Evolutionary conservation across 2,797 vertebrate species (phyloP).

Genomic region (Phalloptychus januarius): DNA sequence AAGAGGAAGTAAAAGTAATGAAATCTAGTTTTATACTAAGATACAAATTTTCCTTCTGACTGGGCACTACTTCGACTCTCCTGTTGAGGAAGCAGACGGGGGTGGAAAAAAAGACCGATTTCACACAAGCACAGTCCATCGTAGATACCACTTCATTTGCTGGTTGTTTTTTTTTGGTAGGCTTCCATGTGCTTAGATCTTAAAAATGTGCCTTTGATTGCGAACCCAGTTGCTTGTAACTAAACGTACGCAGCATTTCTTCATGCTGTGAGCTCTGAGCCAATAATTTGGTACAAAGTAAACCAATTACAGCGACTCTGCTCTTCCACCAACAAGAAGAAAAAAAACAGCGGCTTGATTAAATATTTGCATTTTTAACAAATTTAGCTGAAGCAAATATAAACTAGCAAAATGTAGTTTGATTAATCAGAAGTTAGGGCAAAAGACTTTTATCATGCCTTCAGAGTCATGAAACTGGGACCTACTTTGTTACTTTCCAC

Average conservation of each 20-base stretch:
- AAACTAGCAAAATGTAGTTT: background rate
- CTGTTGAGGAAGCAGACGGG: constrained; percentile 6
- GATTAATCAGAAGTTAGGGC: background rate
- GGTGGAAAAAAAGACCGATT: background rate
- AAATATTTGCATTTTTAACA: background rate
- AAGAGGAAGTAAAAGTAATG: background rate
- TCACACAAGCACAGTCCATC: constrained; percentile 4
- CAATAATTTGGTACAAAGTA: constrained; percentile 31
- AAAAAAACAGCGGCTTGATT: background rate
- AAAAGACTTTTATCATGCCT: background rate
- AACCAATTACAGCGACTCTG: constrained; percentile 22
- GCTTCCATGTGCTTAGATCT: constrained; percentile 26
- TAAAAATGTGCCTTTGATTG: constrained; percentile 33
- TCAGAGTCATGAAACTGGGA: background rate
- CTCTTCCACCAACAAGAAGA: background rate
- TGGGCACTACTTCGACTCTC: background rate
- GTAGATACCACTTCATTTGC: constrained; percentile 5
- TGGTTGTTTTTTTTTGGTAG: background rate
- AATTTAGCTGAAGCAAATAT: background rate
- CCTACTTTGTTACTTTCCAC: background rate
- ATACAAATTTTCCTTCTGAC: constrained; percentile 7
- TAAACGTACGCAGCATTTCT: constrained; percentile 21
- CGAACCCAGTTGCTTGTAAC: constrained; percentile 8
- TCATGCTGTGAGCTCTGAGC: constrained; percentile 27
- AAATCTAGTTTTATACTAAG: constrained; percentile 11